phyloP scores from a whole-genome alignment of 1,140 invertebrate genomes.

The Formica selysi region DNA sequence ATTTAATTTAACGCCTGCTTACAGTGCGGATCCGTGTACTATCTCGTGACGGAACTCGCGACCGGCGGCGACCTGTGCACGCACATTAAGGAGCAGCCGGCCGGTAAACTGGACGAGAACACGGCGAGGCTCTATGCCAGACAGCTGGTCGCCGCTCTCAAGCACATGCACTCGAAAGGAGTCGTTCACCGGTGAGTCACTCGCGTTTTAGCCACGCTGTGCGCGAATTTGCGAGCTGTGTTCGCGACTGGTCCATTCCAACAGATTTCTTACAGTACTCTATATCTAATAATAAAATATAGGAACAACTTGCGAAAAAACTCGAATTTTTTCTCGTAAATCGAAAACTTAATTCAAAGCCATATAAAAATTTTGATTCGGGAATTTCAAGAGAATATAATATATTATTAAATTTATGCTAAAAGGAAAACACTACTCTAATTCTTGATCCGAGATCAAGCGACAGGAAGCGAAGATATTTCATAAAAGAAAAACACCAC shows the following conservation, averaged over 20 bases:
- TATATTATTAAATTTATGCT: slow-evolving; percentile 3
- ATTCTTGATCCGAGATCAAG: slow-evolving; percentile 24
- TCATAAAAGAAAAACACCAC: neutral
- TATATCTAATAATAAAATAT: too few relatives aligned
- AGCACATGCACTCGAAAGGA: slow-evolving; percentile 90
- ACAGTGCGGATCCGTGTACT: slow-evolving; percentile 88
- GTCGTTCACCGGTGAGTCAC: slow-evolving; percentile 89
- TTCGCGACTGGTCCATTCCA: neutral
- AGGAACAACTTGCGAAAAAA: neutral
- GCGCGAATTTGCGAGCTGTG: slow-evolving; percentile 21
- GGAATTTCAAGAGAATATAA: neutral
- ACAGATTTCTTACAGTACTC: neutral
- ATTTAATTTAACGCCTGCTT: slow-evolving; percentile 72
- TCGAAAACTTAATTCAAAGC: neutral
- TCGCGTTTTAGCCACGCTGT: slow-evolving; percentile 13
- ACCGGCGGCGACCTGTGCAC: slow-evolving; percentile 90
- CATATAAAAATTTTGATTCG: neutral
- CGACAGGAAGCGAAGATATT: slow-evolving; percentile 12
- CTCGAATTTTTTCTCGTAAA: neutral
- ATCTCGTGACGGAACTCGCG: slow-evolving; percentile 90
- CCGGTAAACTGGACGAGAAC: slow-evolving; percentile 88
- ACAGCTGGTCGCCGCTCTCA: slow-evolving; percentile 90
- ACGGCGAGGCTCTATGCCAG: slow-evolving; percentile 87
- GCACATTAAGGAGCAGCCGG: slow-evolving; percentile 88
- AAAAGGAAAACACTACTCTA: neutral